Conservation (phyloP, 2,797 vertebrate species). For the Onychomys torridus region DNA sequence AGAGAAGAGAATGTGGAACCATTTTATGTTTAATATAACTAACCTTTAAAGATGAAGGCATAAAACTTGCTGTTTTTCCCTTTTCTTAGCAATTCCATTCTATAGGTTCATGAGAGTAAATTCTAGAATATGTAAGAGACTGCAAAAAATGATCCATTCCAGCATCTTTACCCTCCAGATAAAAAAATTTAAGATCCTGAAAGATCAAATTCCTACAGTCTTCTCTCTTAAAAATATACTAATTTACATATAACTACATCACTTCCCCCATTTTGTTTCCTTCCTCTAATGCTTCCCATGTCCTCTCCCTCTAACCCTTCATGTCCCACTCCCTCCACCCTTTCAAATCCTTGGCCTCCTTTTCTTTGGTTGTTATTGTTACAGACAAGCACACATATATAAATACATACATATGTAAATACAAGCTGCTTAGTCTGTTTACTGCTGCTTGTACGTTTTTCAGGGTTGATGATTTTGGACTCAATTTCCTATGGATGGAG, state of each 20-base stretch:
- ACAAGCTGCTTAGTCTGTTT: neutral
- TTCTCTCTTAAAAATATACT: neutral
- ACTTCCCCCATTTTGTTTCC: neutral
- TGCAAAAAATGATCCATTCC: neutral
- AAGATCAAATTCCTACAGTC: neutral
- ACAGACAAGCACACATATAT: neutral
- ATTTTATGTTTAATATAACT: constrained; percentile 40
- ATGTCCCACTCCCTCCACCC: neutral
- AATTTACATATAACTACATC: neutral
- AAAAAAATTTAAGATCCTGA: constrained; percentile 36
- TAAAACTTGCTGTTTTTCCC: neutral
- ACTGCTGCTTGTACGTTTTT: neutral
- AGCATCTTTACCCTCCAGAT: neutral
- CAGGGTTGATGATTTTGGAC: neutral
- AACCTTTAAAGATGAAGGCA: constrained; percentile 42
- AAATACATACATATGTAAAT: neutral
- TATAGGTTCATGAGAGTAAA: constrained; percentile 6
- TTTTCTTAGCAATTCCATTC: neutral
- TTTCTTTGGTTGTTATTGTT: neutral
- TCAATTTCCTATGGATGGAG: neutral
- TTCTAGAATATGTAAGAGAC: constrained; percentile 7
- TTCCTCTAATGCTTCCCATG: neutral
- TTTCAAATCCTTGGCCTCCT: neutral
- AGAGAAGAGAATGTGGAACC: neutral
- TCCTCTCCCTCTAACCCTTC: neutral